Evolutionary conservation across 30 jellyfish, hydroid and myxozoan genomes (phyloP).

Genomic region (Aurelia aurita complex sp. Pacific): DNA sequence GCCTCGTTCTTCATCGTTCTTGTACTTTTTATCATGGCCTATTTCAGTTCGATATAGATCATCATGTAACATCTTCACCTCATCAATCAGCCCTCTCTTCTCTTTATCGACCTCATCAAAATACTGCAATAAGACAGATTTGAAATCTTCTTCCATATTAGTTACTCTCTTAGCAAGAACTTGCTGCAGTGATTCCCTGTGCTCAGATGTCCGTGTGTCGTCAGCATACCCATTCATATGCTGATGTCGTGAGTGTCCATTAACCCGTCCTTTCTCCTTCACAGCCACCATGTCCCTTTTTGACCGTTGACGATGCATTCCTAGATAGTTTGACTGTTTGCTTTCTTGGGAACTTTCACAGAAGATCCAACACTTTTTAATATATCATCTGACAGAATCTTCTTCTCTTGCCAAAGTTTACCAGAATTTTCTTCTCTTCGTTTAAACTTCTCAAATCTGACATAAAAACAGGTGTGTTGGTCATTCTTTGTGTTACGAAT

Average conservation of each 20-base stretch:
- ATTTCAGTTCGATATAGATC: conserved; percentile 49
- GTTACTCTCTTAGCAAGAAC: conserved; percentile 27
- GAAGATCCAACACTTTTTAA: no score
- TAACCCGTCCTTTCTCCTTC: conserved; percentile 25
- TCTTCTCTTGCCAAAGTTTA: no score
- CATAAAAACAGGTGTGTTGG: no score
- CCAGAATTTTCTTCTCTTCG: no score
- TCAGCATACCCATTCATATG: conserved; percentile 14
- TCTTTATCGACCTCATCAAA: conserved; percentile 92
- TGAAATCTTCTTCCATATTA: conserved; percentile 88
- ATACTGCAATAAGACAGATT: conserved; percentile 77
- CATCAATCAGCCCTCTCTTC: conserved; percentile 57
- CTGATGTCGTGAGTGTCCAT: conserved; percentile 5
- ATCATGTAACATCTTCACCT: conserved; percentile 52
- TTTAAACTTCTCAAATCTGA: no score
- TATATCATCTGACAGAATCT: no score
- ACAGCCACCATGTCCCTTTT: conserved; percentile 6
- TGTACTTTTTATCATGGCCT: conserved; percentile 45
- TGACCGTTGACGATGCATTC: not conserved
- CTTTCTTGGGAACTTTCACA: no score
- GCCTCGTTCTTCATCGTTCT: conserved; percentile 73
- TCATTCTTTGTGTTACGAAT: no score
- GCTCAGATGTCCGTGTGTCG: conserved; percentile 17
- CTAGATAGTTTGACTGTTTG: no score
- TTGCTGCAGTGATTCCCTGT: conserved; percentile 38